Conservation (phyloP, 2,888 invertebrate genomes). For the Lithodes maja region DNA sequence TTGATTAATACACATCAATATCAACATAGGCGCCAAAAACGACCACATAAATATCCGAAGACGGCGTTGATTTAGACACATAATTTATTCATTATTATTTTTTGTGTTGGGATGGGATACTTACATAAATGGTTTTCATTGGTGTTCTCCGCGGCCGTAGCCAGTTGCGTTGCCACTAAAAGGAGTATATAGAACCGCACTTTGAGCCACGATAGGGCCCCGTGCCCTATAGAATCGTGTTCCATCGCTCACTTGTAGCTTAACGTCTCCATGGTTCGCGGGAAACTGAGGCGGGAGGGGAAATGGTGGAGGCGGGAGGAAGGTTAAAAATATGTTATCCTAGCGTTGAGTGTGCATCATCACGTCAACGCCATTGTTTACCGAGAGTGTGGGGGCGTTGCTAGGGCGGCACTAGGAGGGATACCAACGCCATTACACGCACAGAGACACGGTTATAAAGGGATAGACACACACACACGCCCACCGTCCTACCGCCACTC, state of each 20-base stretch:
- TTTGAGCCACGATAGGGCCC: neutral
- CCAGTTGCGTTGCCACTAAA: neutral
- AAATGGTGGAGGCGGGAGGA: neutral
- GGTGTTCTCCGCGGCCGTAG: neutral
- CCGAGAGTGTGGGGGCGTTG: neutral
- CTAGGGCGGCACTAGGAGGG: neutral
- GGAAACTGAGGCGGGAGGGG: neutral
- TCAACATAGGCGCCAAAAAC: too few species aligned
- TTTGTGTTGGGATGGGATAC: neutral
- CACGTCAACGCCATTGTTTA: neutral
- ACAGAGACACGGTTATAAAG: conserved; percentile 5
- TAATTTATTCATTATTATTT: too few species aligned
- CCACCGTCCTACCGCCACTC: conserved; percentile 5
- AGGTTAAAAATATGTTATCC: neutral
- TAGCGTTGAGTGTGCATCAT: conserved; percentile 12
- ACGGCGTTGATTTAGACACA: too few species aligned
- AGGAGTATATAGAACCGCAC: neutral
- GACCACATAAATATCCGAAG: too few species aligned
- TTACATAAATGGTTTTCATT: conserved; percentile 2
- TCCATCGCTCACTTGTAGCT: conserved; percentile 6
- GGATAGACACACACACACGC: neutral
- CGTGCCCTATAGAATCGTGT: conserved; percentile 7
- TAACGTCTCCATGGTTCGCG: conserved; percentile 8
- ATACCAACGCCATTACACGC: conserved; percentile 11
- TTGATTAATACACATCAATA: too few species aligned